Base-by-base conservation (phyloP, 2,113 vertebrate genomes). In the Aegotheles bennettii region DNA sequence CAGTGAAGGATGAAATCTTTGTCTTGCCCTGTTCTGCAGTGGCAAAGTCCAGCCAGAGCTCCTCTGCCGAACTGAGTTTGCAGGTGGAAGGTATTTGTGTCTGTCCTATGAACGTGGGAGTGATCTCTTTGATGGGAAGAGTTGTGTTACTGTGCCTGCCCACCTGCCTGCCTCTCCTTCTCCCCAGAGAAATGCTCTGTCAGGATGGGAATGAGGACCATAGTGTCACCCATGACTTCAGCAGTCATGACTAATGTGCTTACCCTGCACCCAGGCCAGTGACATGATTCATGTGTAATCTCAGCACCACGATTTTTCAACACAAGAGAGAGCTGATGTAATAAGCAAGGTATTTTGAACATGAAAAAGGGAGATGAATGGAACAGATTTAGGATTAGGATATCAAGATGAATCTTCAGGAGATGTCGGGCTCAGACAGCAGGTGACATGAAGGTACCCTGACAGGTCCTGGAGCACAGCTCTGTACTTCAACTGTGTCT, bases 131-230 rank as follows among this genome's bases (percentile, higher is more conserved):
- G 3, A 12, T 1, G 7, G 35, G 35, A 47, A 67, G 33, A 16
- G 15, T 35, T 36, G 13, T 4, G 8, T 28, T 61, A 13, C 1
- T 29, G 20, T 35, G 23, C n/a, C n/a, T 36, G 38, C 31, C 10
- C 68, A 26, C 59, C 48, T 48, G 19, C 43, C 48, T 43, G 16
- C 42, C 35, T 26, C 36, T 18, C 28, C 45, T 25, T 36, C 6
- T 28, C 19, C 79, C 61, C 48, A 13, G 85, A 43, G 28, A 36
- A 54, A 42, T 0, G 2, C 26, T 21, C 61, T 57, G 69, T 35
- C 43, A 28, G 1, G 2, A 5, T 24, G 28, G 59, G n/a, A 67
- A 10, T 0, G 1, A 70, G 20, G 2, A 2, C 23, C 2, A 0
- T 31, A 16, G 7, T 26, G 81, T 84, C 81, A 59, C 63, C 76